Conservation (phyloP, 1,140 invertebrate species). For the Calycopis cecrops region DNA sequence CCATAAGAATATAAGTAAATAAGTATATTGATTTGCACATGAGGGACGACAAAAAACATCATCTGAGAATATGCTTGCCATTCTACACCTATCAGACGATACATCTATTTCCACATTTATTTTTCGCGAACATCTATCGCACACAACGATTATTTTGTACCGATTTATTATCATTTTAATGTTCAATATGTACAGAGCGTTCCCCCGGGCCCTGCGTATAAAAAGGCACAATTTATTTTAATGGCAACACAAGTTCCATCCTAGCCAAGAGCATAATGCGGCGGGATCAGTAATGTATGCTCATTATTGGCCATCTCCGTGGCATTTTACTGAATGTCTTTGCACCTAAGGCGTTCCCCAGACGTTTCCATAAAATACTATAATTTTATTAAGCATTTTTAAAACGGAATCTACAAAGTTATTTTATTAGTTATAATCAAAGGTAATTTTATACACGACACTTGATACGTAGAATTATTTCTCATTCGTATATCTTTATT, state of each 20-base stretch:
- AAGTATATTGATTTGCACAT: too few species aligned
- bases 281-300: conserved; percentile 12
- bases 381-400: conserved; percentile 7
- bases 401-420: background rate
- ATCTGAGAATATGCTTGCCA: too few species aligned
- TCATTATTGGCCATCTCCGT: background rate
- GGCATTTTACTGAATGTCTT: conserved; percentile 1
- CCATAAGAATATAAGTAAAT: too few species aligned
- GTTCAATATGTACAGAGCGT: background rate
- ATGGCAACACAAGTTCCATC: conserved; percentile 11
- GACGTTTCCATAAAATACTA: background rate
- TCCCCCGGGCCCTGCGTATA: background rate
- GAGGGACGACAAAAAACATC: too few species aligned
- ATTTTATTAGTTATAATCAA: background rate
- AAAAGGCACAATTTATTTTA: conserved; percentile 17
- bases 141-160: background rate
- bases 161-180: background rate
- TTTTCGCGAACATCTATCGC: background rate
- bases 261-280: conserved; percentile 8
- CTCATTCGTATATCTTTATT: too few species aligned
- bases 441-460: too few species aligned
- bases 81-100: too few species aligned
- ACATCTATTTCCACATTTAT: too few species aligned
- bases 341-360: background rate
- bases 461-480: too few species aligned